phyloP scores from a whole-genome alignment of 2,888 invertebrate genomes.

The Autographa gamma region DNA sequence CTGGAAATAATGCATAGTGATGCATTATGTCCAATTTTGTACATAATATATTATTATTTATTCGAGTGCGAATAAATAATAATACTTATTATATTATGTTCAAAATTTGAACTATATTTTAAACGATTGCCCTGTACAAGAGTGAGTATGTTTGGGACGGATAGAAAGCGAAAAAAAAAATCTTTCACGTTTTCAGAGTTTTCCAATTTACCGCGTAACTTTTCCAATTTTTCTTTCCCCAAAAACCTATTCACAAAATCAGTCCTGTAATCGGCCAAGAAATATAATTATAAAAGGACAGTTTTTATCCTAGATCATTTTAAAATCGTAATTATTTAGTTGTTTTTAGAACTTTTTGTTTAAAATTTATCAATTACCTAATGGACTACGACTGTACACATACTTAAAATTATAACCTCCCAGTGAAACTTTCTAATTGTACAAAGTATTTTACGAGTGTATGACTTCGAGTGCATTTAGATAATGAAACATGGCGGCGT shows the following conservation, averaged over 20 bases:
- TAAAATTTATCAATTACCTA: neutral
- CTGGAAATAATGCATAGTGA: too few relatives aligned
- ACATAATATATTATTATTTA: too few relatives aligned
- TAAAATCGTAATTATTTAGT: neutral
- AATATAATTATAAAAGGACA: neutral
- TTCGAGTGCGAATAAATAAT: too few relatives aligned
- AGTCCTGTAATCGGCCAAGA: neutral
- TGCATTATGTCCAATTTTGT: too few relatives aligned
- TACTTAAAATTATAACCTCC: neutral
- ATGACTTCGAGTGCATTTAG: conserved; percentile 30
- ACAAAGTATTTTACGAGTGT: conserved; percentile 12
- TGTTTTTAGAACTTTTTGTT: neutral
- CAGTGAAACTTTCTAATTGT: neutral
- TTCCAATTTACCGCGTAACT: conserved; percentile 1
- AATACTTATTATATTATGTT: too few relatives aligned
- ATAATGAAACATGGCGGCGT: conserved; percentile 32
- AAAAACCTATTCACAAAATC: neutral
- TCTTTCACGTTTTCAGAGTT: neutral
- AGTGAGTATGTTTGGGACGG: neutral
- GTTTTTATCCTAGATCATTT: neutral
- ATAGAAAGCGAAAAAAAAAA: neutral
- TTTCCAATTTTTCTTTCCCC: neutral
- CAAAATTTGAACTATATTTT: too few relatives aligned
- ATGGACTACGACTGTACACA: neutral
- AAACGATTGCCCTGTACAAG: too few relatives aligned